These are phyloP conservation scores for Drosophila greeni DNA, from an alignment of 2,888 invertebrate species.

Conservation along the genomic window DNA sequence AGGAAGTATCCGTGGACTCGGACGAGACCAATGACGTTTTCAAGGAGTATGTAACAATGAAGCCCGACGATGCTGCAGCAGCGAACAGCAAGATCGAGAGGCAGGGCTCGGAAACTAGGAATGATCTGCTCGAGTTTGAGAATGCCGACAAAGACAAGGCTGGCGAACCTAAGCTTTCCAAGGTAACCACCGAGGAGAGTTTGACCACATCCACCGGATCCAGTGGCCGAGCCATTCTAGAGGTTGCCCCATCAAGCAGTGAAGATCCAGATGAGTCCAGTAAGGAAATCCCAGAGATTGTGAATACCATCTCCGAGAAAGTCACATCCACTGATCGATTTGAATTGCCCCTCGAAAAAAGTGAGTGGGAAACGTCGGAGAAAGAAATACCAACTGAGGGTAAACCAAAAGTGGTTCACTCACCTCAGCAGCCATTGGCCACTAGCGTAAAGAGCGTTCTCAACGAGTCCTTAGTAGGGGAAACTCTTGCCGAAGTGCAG, in stretches of 20 bases:
- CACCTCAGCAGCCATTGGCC: conserved; percentile 58
- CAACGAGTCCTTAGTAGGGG: conserved; percentile 81
- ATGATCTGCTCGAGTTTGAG: conserved; percentile 75
- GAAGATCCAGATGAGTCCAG: conserved; percentile 73
- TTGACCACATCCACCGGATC: conserved; percentile 66
- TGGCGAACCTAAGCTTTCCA: conserved; percentile 53
- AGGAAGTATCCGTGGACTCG: conserved; percentile 69
- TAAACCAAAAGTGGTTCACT: conserved; percentile 72
- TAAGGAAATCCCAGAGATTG: conserved; percentile 70
- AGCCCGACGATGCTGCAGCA: conserved; percentile 52
- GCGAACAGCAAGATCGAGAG: conserved; percentile 71
- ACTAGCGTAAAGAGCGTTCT: conserved; percentile 67
- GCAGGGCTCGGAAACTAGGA: conserved; percentile 77
- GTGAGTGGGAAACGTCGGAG: conserved; percentile 77
- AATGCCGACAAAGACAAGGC: conserved; percentile 57
- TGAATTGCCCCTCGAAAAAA: conserved; percentile 75
- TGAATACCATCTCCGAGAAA: conserved; percentile 59
- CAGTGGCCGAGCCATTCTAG: conserved; percentile 64
- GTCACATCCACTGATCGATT: conserved; percentile 54
- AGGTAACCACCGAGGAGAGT: conserved; percentile 68
- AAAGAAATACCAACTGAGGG: conserved; percentile 69
- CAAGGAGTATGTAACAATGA: conserved; percentile 74
- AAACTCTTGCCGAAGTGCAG: conserved; percentile 86
- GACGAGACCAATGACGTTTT: conserved; percentile 72
- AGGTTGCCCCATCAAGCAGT: conserved; percentile 63